Conservation (phyloP, 2,797 vertebrate species). For the Chelon labrosus region DNA sequence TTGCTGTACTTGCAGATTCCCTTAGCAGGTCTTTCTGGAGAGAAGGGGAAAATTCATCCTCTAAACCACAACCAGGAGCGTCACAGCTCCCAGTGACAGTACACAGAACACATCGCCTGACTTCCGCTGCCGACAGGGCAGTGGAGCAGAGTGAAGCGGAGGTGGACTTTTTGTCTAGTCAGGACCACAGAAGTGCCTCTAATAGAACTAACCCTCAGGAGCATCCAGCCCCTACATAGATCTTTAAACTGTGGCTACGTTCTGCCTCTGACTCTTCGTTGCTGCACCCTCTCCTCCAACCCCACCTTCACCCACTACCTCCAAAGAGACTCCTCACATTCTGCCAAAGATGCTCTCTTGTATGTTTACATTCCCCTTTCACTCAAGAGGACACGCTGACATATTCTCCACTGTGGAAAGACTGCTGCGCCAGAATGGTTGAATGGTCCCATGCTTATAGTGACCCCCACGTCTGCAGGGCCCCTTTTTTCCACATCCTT, state of each 20-base stretch:
- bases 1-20: conserved; percentile 79
- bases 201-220: conserved; percentile 90
- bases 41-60: conserved; percentile 77
- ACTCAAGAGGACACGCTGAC: conserved; percentile 62
- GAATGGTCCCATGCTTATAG: conserved; percentile 45
- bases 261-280: conserved; percentile 56
- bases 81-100: conserved; percentile 79
- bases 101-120: conserved; percentile 73
- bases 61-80: conserved; percentile 62
- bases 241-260: conserved; percentile 36
- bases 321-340: conserved; percentile 86
- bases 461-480: conserved; percentile 49
- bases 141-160: conserved; percentile 51
- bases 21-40: conserved; percentile 87
- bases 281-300: conserved; percentile 52
- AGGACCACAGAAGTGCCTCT: conserved; percentile 83
- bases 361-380: conserved; percentile 82
- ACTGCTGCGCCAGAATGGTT: conserved; percentile 36
- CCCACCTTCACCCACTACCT: conserved; percentile 90
- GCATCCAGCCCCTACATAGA: conserved; percentile 86
- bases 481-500: conserved; percentile 11
- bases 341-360: conserved; percentile 89
- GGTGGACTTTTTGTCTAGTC: conserved; percentile 59
- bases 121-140: conserved; percentile 46
- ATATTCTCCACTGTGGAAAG: conserved; percentile 43